Conservation (phyloP, 1,140 invertebrate species). For the Pseudomyrmex cubaensis region DNA sequence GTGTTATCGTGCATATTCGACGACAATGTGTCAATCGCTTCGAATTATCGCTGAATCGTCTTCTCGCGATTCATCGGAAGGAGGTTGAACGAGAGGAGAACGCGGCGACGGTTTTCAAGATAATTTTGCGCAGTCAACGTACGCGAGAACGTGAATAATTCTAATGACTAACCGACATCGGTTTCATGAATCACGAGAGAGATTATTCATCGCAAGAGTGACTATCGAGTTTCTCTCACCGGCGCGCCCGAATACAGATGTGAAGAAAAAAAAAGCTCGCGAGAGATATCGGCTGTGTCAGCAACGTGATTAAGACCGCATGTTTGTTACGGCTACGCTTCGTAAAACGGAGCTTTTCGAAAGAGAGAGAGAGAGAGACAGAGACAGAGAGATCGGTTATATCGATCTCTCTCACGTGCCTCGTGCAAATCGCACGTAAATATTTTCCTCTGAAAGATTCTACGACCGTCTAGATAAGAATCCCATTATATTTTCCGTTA, state of each 20-base stretch:
- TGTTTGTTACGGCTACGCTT: not conserved
- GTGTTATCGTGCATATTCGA: not conserved
- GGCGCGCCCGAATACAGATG: not conserved
- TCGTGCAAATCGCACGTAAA: not conserved
- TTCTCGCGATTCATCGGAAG: not conserved
- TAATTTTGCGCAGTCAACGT: constrained; percentile 1
- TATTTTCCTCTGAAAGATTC: not conserved
- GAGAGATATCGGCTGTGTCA: not conserved
- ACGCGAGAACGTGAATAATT: constrained; percentile 37
- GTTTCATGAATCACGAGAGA: constrained; percentile 38
- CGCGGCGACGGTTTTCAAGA: not conserved
- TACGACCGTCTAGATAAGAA: not conserved
- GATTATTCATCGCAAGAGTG: constrained; percentile 47
- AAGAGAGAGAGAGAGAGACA: too few species aligned
- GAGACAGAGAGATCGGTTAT: not conserved
- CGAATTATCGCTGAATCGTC: not conserved
- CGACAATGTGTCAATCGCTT: not conserved
- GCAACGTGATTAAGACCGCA: constrained; percentile 12
- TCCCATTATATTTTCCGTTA: not conserved
- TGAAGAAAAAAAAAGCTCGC: not conserved
- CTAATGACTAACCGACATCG: constrained; percentile 39
- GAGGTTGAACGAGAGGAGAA: not conserved
- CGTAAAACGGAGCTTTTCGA: too few species aligned
- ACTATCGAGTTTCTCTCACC: constrained; percentile 23
- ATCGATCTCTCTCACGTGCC: not conserved